Conservation (phyloP, 2,113 vertebrate genomes). For the Probosciger aterrimus region DNA sequence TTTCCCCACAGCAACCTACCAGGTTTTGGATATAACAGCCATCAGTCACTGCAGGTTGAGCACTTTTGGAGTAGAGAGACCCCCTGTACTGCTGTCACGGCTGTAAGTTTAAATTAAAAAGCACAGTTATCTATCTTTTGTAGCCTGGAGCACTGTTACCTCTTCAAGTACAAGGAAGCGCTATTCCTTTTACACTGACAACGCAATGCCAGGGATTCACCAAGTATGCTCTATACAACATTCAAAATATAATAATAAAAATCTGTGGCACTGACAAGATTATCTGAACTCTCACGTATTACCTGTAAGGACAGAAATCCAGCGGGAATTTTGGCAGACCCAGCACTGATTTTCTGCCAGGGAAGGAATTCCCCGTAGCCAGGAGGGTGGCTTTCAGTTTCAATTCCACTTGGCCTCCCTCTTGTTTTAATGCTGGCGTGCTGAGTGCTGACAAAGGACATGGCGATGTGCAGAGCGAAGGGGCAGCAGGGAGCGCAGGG, state of each 20-base stretch:
- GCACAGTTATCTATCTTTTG: neutral
- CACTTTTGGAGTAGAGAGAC: neutral
- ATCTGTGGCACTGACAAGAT: neutral
- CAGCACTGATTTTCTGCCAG: neutral
- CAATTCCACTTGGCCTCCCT: neutral
- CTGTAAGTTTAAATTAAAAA: conserved; percentile 25
- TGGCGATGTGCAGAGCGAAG: accelerated
- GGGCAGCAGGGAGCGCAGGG: neutral
- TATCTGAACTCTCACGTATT: neutral
- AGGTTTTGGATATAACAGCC: neutral
- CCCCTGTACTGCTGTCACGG: neutral
- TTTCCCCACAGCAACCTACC: neutral
- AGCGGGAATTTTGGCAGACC: neutral
- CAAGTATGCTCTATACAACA: neutral
- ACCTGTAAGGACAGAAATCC: neutral
- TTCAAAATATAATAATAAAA: neutral
- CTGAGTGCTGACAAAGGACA: neutral
- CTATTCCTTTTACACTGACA: neutral
- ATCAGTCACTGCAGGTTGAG: conserved; percentile 1
- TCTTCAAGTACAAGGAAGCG: neutral
- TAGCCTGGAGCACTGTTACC: neutral
- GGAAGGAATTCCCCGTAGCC: neutral
- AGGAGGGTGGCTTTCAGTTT: conserved; percentile 1
- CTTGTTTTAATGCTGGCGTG: neutral
- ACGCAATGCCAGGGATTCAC: neutral